Conservation (phyloP, 2,888 invertebrate genomes). For the Furcula furcula region DNA sequence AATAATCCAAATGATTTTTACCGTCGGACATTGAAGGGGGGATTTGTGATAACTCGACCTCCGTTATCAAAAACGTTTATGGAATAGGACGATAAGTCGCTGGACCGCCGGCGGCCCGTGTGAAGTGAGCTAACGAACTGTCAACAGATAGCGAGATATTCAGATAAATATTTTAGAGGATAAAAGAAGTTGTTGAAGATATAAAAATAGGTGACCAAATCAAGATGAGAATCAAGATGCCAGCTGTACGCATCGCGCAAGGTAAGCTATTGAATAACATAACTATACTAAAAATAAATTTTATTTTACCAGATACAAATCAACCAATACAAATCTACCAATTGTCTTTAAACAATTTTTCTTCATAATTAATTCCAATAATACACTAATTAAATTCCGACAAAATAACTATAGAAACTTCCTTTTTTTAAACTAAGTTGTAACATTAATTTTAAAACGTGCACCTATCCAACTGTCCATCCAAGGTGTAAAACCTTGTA, state of each 20-base stretch:
- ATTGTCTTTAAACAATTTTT: too few species aligned
- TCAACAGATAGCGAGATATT: conserved; percentile 58
- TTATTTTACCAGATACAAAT: too few species aligned
- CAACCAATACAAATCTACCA: too few species aligned
- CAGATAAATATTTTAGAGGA: conserved; percentile 67
- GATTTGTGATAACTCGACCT: conserved; percentile 60
- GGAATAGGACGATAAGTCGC: conserved; percentile 68
- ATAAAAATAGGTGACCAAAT: conserved; percentile 81
- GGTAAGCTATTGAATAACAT: conserved; percentile 83
- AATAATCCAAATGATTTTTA: conserved; percentile 44
- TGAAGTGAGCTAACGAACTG: conserved; percentile 72
- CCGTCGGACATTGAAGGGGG: conserved; percentile 67
- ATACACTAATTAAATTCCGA: too few species aligned
- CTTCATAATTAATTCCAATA: too few species aligned
- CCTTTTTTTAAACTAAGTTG: too few species aligned
- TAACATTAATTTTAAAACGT: too few species aligned
- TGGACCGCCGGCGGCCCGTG: conserved; percentile 75
- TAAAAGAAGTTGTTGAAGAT: conserved; percentile 70
- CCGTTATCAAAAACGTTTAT: conserved; percentile 66
- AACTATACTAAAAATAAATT: too few species aligned
- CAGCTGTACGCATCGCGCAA: conserved; percentile 98
- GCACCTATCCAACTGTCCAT: too few species aligned
- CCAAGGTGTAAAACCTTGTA: not conserved
- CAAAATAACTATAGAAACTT: too few species aligned
- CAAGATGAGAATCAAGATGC: conserved; percentile 99